Conservation (phyloP, 1,140 invertebrate species). For the Drosophila ironensis region DNA sequence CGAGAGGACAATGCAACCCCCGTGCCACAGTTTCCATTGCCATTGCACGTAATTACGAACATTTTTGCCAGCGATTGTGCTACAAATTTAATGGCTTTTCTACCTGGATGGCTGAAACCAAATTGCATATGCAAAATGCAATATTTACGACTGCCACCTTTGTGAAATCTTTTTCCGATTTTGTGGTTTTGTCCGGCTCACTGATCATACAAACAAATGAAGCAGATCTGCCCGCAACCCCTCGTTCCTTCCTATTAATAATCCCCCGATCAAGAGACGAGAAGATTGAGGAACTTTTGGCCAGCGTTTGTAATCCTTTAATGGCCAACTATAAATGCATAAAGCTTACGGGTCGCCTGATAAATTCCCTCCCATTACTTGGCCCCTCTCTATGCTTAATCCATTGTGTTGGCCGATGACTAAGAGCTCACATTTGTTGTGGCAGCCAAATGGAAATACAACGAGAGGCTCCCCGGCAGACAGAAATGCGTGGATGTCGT, state of each 20-base stretch:
- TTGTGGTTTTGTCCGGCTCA: constrained; percentile 24
- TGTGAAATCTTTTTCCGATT: constrained; percentile 45
- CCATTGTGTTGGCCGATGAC: constrained; percentile 39
- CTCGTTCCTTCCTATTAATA: not conserved
- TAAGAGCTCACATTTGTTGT: constrained; percentile 42
- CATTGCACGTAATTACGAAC: constrained; percentile 69
- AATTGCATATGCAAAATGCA: constrained; percentile 45
- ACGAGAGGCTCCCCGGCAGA: constrained; percentile 2
- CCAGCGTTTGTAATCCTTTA: constrained; percentile 69
- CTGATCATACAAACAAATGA: constrained; percentile 38
- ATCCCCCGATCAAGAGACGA: constrained; percentile 15
- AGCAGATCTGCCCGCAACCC: constrained; percentile 21
- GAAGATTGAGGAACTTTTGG: constrained; percentile 30
- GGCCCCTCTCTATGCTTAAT: constrained; percentile 12
- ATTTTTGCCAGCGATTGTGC: constrained; percentile 73
- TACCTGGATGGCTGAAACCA: constrained; percentile 51
- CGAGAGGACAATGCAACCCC: constrained; percentile 33
- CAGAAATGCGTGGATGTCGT: not conserved
- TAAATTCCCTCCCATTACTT: constrained; percentile 57
- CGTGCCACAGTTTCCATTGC: constrained; percentile 14
- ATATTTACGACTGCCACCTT: constrained; percentile 16
- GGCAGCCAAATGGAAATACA: constrained; percentile 24
- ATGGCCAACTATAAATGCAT: constrained; percentile 62
- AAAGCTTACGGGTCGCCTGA: constrained; percentile 54
- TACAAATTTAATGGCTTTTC: constrained; percentile 66